Evolutionary conservation across 2,113 vertebrate genomes (phyloP).

Genomic region (Sitta europaea): DNA sequence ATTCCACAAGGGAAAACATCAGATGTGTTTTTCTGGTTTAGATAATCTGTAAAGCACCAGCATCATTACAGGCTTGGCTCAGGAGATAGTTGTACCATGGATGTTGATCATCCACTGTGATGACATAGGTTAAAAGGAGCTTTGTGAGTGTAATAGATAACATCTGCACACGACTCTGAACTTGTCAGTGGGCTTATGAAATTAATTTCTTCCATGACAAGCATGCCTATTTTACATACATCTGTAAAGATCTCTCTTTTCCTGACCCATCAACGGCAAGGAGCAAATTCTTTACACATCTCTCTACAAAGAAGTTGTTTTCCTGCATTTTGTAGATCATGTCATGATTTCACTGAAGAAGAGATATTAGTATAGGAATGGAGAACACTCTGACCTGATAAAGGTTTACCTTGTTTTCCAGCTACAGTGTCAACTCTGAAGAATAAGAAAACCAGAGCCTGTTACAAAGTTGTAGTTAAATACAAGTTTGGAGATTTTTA

Average conservation of each 20-base stretch:
- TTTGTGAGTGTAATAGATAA: neutral
- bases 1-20: neutral
- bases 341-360: neutral
- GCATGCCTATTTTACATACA: neutral
- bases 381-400: neutral
- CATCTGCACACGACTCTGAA: neutral
- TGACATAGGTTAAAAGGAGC: neutral
- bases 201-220: neutral
- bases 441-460: neutral
- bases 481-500: neutral
- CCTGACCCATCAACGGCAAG: neutral
- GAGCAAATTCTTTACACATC: neutral
- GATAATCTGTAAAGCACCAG: neutral
- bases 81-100: neutral
- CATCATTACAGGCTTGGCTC: neutral
- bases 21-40: neutral
- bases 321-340: neutral
- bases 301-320: neutral
- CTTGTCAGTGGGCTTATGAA: neutral
- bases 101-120: neutral
- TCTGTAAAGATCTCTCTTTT: neutral
- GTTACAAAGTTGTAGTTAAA: neutral
- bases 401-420: neutral
- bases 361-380: neutral
- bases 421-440: neutral